A percentile compares a stretch with the other conserved stretches of the same genome.
Evolutionary conservation across 2,888 invertebrate genomes (phyloP).

Genomic region (Lepidochrysops patricia): DNA sequence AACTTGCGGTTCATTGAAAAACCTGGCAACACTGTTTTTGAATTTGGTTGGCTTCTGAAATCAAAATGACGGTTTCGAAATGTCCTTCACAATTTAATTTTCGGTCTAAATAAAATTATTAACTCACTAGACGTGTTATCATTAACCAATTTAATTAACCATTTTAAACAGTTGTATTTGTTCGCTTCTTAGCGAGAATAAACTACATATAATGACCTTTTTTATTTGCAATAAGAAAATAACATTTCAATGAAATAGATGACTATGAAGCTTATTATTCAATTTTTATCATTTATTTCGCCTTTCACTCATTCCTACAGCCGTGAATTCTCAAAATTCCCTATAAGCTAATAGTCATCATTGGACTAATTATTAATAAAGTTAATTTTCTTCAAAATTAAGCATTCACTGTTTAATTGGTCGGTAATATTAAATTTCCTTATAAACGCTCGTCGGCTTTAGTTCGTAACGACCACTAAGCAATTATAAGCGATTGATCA

Average conservation of each 20-base stretch:
- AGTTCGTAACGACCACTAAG: neutral
- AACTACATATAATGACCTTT: too few relatives aligned
- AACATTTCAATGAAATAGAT: too few relatives aligned
- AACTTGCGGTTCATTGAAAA: conserved; percentile 29
- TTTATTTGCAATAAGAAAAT: neutral
- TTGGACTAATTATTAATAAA: neutral
- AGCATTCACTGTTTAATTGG: neutral
- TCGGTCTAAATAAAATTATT: too few relatives aligned
- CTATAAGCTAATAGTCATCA: neutral
- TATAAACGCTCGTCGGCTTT: neutral
- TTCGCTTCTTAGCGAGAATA: too few relatives aligned
- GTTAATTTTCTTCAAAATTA: neutral
- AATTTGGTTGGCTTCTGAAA: neutral
- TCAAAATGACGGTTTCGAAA: neutral
- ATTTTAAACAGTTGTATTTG: too few relatives aligned
- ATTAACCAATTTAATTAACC: too few relatives aligned
- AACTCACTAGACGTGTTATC: too few relatives aligned
- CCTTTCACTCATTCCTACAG: too few relatives aligned
- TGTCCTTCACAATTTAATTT: too few relatives aligned
- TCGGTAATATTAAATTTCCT: neutral
- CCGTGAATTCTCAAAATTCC: too few relatives aligned
- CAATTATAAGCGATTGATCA: neutral
- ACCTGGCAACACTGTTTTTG: conserved; percentile 17
- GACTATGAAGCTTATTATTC: too few relatives aligned
- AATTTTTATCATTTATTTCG: too few relatives aligned